phyloP scores from a whole-genome alignment of 2,888 invertebrate genomes.

The Notocelia uddmanniana region DNA sequence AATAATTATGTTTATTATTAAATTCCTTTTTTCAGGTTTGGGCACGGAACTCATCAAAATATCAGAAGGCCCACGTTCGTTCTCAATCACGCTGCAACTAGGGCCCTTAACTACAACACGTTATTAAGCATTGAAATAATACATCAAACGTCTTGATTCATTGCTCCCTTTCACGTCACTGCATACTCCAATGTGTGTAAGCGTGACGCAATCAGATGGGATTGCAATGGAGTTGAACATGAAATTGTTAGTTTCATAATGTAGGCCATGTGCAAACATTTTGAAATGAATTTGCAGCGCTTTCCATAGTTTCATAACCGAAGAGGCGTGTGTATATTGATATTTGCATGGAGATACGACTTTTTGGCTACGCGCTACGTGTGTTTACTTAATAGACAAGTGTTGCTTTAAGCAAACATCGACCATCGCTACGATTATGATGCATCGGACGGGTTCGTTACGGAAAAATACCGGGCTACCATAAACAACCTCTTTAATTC shows the following conservation, averaged over 20 bases:
- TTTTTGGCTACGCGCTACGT: not conserved
- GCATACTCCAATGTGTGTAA: not conserved
- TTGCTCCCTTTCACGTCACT: not conserved
- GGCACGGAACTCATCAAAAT: too few relatives aligned
- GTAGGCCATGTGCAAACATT: not conserved
- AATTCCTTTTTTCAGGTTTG: too few relatives aligned
- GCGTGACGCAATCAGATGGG: not conserved
- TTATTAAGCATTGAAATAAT: not conserved
- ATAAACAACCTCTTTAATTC: too few relatives aligned
- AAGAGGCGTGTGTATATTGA: not conserved
- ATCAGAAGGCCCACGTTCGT: not conserved
- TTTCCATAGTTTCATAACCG: not conserved
- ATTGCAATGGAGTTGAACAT: not conserved
- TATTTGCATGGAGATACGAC: not conserved
- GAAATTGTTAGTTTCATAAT: not conserved
- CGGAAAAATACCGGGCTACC: too few relatives aligned
- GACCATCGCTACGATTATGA: too few relatives aligned
- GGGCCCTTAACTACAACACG: not conserved
- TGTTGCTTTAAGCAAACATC: slow-evolving; percentile 1
- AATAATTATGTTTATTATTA: too few relatives aligned
- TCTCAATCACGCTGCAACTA: not conserved
- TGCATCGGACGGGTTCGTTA: not conserved
- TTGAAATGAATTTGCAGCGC: slow-evolving; percentile 4
- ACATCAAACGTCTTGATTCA: not conserved
- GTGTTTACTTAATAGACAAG: not conserved